Evolutionary conservation across 2,113 vertebrate genomes (phyloP), one percentile per base, ranked within the genome.

Genomic region (Mungos mungo): DNA sequence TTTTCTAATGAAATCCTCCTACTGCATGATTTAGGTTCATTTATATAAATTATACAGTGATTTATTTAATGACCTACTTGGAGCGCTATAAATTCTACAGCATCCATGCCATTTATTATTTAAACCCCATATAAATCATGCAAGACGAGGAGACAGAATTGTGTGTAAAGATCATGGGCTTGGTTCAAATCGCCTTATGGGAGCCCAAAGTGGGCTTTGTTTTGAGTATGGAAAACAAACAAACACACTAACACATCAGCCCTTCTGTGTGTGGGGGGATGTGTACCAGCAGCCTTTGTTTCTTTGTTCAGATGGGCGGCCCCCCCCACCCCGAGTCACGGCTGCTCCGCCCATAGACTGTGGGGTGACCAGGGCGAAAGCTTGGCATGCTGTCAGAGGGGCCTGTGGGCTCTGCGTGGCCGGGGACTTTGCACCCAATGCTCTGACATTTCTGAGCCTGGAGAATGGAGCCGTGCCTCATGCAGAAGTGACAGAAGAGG

Each of bases 1-100:
- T 98, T 96, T 97, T 89, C 77, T 88, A 66, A 38, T 95, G 93
- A 98, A 98, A 97, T 94, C 91, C 89, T 97, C 95, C 96, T 63
- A 89, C 65, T 69, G 47, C 90, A 95, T 90, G 94, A 98, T 96
- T 96, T 97, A 92, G 66, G 88, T 97, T 98, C 88, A 93, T 98
- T 98, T 97, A 82, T 98, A 98, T 98, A 97, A 98, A 96, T 98
- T 98, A 98, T 96, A 95, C 90, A 88, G 94, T 96, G 97, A 98
- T 98, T 98, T 98, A 98, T 98, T 96, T 97, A 98, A 98, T 95
- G 96, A 97, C 97, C 97, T 96, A 89, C 94, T 97, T 96, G 47
- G 97, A 98, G 88, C 18, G 50, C 96, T 96, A 47, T 97, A 96
- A 98, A 98, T 98, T 96, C 98, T 84, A 89, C 77, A 82, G 81